Conservation (phyloP, 1,140 invertebrate genomes). For the Heliothis virescens region DNA sequence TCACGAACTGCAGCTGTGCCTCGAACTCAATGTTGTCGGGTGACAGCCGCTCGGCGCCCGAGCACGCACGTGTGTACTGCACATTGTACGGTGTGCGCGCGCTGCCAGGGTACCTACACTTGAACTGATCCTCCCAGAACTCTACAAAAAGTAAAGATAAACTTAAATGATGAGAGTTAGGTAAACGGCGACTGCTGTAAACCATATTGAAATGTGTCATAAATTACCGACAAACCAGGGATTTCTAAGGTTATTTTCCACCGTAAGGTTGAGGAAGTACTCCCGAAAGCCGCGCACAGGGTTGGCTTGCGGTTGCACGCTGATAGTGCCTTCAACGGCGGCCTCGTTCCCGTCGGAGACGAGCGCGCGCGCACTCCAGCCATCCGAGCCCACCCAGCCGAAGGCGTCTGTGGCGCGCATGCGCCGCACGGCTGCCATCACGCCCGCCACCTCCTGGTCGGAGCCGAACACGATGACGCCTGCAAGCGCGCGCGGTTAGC, state of each 20-base stretch:
- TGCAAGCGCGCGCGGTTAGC: conserved; percentile 71
- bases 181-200: too few relatives aligned
- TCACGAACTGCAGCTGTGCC: conserved; percentile 96
- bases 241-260: conserved; percentile 94
- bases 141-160: conserved; percentile 86
- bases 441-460: conserved; percentile 97
- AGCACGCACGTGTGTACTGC: conserved; percentile 89
- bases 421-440: conserved; percentile 96
- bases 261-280: conserved; percentile 95
- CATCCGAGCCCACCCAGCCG: conserved; percentile 98
- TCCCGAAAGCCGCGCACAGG: conserved; percentile 95
- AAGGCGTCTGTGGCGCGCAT: conserved; percentile 94
- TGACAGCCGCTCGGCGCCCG: conserved; percentile 90
- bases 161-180: background rate
- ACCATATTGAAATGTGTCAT: background rate
- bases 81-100: conserved; percentile 92
- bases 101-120: conserved; percentile 92
- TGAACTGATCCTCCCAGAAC: conserved; percentile 97
- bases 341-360: conserved; percentile 95
- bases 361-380: conserved; percentile 94
- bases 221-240: conserved; percentile 96
- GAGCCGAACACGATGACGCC: conserved; percentile 98
- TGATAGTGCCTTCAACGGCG: conserved; percentile 95
- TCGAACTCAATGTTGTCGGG: conserved; percentile 93
- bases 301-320: conserved; percentile 96